Conservation (phyloP, 1,140 invertebrate species). For the Aphelinus certus region DNA sequence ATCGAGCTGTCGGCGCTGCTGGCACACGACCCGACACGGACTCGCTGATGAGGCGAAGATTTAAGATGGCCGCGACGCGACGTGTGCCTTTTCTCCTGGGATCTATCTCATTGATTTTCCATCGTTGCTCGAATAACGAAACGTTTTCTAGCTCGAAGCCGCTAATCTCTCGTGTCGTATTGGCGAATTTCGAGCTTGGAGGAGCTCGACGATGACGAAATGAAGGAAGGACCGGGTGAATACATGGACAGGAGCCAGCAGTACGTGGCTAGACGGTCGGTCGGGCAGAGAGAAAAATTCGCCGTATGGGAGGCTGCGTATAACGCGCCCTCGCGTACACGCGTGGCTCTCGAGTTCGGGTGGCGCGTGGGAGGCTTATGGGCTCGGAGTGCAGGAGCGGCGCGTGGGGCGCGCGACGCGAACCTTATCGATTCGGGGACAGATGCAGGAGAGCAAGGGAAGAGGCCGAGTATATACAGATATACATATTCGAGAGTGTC, state of each 20-base stretch:
- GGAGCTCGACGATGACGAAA: not conserved
- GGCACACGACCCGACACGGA: constrained; percentile 15
- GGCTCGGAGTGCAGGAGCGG: not conserved
- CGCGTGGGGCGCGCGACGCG: constrained; percentile 20
- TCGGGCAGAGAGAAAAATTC: not conserved
- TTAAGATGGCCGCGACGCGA: constrained; percentile 23
- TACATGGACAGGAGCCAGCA: not conserved
- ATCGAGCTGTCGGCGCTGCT: constrained; percentile 45
- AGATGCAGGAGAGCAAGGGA: constrained; percentile 19
- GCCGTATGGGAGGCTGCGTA: not conserved
- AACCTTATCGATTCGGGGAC: constrained; percentile 44
- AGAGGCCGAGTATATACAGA: too few relatives aligned
- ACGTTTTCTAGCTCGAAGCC: too few relatives aligned
- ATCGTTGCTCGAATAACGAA: too few relatives aligned
- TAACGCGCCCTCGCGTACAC: not conserved
- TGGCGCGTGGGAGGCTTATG: too few relatives aligned
- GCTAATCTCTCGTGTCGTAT: too few relatives aligned
- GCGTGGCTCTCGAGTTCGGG: not conserved
- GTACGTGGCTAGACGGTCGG: not conserved
- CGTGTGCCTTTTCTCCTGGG: not conserved
- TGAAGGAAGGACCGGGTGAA: not conserved
- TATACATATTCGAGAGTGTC: not conserved
- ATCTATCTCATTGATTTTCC: too few relatives aligned
- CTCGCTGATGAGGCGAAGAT: constrained; percentile 18
- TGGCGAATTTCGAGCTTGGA: not conserved